Conservation (phyloP, 1,140 invertebrate genomes). For the Zaprionus africanus region DNA sequence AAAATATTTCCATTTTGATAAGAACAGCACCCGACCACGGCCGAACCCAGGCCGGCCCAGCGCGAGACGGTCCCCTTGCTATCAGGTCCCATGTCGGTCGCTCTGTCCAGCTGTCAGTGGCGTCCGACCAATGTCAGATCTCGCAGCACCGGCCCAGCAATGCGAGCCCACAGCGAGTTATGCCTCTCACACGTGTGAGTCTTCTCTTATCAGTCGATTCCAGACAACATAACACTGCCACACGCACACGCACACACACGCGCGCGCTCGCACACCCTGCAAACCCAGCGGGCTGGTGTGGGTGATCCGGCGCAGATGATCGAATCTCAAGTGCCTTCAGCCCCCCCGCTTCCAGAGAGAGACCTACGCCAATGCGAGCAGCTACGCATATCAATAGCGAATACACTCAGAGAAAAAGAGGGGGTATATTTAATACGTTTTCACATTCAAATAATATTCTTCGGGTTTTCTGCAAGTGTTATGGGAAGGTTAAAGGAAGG, state of each 20-base stretch:
- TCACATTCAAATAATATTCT: not conserved
- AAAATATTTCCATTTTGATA: slow-evolving; percentile 70
- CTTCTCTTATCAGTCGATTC: not conserved
- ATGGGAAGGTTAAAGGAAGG: not conserved
- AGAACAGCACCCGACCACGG: not conserved
- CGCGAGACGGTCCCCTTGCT: slow-evolving; percentile 1
- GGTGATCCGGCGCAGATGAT: not conserved
- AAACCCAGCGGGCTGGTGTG: not conserved
- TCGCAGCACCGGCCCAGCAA: not conserved
- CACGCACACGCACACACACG: not conserved
- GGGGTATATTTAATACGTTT: not conserved
- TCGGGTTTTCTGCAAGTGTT: not conserved
- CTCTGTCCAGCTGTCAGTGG: not conserved
- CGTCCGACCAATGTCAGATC: not conserved
- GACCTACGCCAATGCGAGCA: not conserved
- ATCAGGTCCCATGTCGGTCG: slow-evolving; percentile 20
- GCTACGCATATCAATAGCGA: not conserved
- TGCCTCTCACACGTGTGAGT: not conserved
- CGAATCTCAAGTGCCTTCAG: not conserved
- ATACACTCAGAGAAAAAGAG: not conserved
- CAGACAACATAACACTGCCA: not conserved
- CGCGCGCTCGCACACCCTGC: not conserved
- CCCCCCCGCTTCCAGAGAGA: not conserved
- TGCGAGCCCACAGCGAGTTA: not conserved
- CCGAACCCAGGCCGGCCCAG: not conserved